Evolutionary conservation across 2,888 invertebrate species (phyloP), one percentile per base, ranked within the genome.

Genomic region (Anaspis maculata): DNA sequence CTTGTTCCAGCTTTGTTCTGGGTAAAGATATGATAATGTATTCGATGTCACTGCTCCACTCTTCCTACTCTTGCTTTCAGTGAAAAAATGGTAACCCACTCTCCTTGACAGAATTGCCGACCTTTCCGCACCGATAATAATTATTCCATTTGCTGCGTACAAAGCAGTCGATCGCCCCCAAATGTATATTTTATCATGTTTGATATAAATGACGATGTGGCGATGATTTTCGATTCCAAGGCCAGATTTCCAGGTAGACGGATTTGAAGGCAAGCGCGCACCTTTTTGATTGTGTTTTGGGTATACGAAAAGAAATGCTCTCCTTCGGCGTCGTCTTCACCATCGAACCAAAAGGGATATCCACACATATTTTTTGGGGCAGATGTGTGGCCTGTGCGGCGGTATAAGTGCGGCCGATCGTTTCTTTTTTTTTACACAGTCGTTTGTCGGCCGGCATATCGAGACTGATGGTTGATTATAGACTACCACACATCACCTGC

Each of bases 381-480:
- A 49, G 48, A 49, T 47, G 47, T 41, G 45, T 44, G 41, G 45
- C 44, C 42, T 43, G 43, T 44, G 44, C 43, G 29, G 19, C 34
- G 19, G 29, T 36, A 24, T 37, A 34, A 39, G 44, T 39, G 31
- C 30, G 33, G 36, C 30, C 39, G 36, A 35, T 34, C 39, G 24
- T 12, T 32, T 39, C 32, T 39, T 37, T 35, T 11, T n/a, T n/a
- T n/a, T n/a, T n/a, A n/a, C n/a, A n/a, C 46, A 44, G 49, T 43
- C 46, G 46, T 50, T 52, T 53, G 53, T 51, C 51, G 52, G 55
- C 44, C 51, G 50, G 48, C 50, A 48, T 49, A 57, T 55, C 51
- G 52, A 54, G 51, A 56, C 52, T 52, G 56, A 54, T 52, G 54
- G 51, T 46, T 52, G 54, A 56, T 53, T 51, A 44, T 41, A 49